Base-by-base conservation (phyloP, 2,888 invertebrate genomes). In the Caenorhabditis imperialis region DNA sequence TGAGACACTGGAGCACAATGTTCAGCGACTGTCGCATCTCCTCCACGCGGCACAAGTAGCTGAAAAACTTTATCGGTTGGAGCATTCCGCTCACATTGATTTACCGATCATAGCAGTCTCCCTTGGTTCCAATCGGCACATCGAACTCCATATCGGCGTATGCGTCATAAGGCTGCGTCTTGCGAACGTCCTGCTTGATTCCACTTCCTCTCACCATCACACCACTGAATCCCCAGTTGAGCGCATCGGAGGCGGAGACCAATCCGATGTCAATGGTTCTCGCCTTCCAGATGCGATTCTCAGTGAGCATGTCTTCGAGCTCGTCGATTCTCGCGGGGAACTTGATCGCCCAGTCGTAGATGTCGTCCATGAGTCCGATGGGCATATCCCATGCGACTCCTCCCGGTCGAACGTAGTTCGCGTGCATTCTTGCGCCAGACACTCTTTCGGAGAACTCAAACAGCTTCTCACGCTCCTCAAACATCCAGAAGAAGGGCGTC, bases 401-500 rank as follows among this genome's bases (percentile, higher is more conserved):
- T 0, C 99, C 99, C 0, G 98, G 98, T n/a, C 99, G 91, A 35
- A 99, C 91, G 86, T 99, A 99, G 4, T 98, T 98, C 1, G 98
- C 96, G 90, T 99, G 99, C 96, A 99, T 96, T 44, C 99, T 92
- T 7, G 98, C 98, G 0, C 99, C 99, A 61, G 95, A 96, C 0
- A 95, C 98, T 73, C 99, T 91, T 89, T 99, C 99, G 88, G 97
- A 98, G 89, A 99, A 97, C 89, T 99, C 99, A 94, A 97, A 96
- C 90, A 99, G 91, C 79, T 44, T 44, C 20, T 58, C 58, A 7
- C 58, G 47, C 20, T 58, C 98, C 89, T 99, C 98, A 89, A 99
- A 99, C 55, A 98, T 91, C 98, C 98, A 99, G 91, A 99, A 98
- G 90, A 99, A 95, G 0, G 99, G 99, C 0, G 99, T 98, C 71